These are phyloP conservation scores for Mnemiopsis leidyi DNA, from an alignment of 37 sponge, comb jelly and placozoan genomes.

Conservation along the genomic window DNA sequence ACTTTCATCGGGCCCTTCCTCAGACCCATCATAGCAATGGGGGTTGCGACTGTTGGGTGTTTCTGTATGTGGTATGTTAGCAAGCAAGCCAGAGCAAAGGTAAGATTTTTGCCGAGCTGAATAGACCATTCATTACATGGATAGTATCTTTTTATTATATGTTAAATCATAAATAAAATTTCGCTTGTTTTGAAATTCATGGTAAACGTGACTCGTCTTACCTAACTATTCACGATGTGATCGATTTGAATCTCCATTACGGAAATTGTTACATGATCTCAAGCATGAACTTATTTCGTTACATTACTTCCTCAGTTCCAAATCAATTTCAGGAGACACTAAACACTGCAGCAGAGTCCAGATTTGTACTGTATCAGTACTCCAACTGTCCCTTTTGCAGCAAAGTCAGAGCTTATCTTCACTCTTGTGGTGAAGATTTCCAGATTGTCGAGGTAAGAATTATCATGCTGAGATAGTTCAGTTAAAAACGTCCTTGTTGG, in stretches of 20 bases:
- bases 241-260: too few species aligned
- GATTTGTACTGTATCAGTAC: conserved; percentile 82
- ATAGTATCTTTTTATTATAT: background rate
- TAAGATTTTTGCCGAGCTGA: too few species aligned
- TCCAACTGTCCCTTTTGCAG: conserved; percentile 87
- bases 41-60: background rate
- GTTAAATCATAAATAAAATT: background rate
- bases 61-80: background rate
- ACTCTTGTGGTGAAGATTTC: conserved; percentile 52
- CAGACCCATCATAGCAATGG: background rate
- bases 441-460: conserved; percentile 41
- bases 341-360: background rate
- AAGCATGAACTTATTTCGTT: too few species aligned
- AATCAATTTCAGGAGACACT: background rate
- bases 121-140: background rate
- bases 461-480: too few species aligned
- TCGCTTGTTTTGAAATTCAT: too few species aligned
- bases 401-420: conserved; percentile 82
- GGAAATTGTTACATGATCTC: too few species aligned
- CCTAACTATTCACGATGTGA: too few species aligned
- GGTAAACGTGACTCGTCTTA: too few species aligned
- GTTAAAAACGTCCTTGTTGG: too few species aligned
- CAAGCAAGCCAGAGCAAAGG: background rate
- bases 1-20: background rate
- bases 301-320: too few species aligned